These are phyloP conservation scores for Bugulina stolonifera DNA, from an alignment of 2,888 invertebrate species.

Conservation along the genomic window DNA sequence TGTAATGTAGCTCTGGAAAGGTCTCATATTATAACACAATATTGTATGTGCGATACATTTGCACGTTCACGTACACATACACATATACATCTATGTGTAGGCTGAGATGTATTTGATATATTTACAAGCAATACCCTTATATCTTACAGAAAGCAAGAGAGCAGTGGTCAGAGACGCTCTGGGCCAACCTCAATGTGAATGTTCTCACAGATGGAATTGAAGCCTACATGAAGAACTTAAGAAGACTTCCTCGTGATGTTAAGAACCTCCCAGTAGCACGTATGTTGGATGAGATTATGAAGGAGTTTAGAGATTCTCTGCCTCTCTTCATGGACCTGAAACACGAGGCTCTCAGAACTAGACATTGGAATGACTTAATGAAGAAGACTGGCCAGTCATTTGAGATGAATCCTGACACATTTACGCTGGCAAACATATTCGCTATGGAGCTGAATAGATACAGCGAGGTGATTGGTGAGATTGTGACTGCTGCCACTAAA, in stretches of 20 bases:
- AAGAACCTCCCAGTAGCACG: constrained; percentile 61
- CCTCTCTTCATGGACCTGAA: constrained; percentile 85
- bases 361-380: constrained; percentile 88
- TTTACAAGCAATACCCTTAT: too few species aligned
- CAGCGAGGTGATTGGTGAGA: constrained; percentile 72
- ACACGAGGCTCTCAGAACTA: constrained; percentile 78
- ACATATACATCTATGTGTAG: too few species aligned
- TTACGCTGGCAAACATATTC: constrained; percentile 86
- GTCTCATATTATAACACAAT: too few species aligned
- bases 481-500: constrained; percentile 80
- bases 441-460: constrained; percentile 82
- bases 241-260: constrained; percentile 65
- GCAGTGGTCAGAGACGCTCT: constrained; percentile 77
- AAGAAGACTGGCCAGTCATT: constrained; percentile 71
- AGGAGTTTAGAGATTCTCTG: constrained; percentile 77
- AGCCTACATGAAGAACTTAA: constrained; percentile 70
- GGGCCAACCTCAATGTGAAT: constrained; percentile 80
- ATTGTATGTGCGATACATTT: too few species aligned
- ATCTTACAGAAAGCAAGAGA: constrained; percentile 62
- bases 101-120: too few species aligned
- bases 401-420: constrained; percentile 81
- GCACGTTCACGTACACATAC: too few species aligned
- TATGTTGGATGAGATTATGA: constrained; percentile 74
- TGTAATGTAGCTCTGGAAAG: too few species aligned
- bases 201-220: constrained; percentile 79